phyloP scores from a whole-genome alignment of 35 echinoderm and acorn worm genomes.

The Lytechinus variegatus region DNA sequence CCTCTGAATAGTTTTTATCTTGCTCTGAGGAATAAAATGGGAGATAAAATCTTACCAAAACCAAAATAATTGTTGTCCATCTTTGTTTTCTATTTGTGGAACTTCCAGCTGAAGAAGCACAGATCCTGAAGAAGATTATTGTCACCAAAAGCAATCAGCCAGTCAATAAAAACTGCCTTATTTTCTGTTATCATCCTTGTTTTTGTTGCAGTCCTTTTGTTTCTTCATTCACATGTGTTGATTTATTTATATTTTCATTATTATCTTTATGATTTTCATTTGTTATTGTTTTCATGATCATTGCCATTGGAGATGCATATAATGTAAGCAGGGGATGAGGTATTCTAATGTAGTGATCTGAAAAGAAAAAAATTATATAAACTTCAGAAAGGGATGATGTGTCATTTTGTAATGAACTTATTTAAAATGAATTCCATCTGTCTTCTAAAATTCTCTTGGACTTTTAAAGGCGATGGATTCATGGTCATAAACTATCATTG shows the following conservation, averaged over 20 bases:
- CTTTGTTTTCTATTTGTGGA: not conserved
- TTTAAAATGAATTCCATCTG: no score
- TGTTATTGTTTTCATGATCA: not conserved
- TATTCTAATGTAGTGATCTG: not conserved
- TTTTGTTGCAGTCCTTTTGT: not conserved
- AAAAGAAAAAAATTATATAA: not conserved
- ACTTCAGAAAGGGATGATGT: not conserved
- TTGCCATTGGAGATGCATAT: not conserved
- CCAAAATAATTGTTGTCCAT: not conserved
- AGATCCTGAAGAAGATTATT: not conserved
- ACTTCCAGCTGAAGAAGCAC: not conserved
- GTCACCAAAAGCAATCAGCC: not conserved
- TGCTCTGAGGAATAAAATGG: not conserved
- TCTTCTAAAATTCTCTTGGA: no score
- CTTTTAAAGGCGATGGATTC: no score
- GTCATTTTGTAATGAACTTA: not conserved
- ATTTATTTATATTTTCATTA: not conserved
- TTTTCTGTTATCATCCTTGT: not conserved
- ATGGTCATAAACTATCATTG: no score
- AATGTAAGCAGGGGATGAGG: not conserved
- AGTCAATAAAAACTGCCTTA: conserved; percentile 13
- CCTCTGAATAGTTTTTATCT: not conserved
- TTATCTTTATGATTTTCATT: not conserved
- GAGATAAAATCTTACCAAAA: conserved; percentile 5
- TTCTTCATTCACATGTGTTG: not conserved